Percentiles rank a stretch among this genome's conserved stretches.
phyloP scores from a whole-genome alignment of 1,140 invertebrate genomes.

The Linepithema humile region DNA sequence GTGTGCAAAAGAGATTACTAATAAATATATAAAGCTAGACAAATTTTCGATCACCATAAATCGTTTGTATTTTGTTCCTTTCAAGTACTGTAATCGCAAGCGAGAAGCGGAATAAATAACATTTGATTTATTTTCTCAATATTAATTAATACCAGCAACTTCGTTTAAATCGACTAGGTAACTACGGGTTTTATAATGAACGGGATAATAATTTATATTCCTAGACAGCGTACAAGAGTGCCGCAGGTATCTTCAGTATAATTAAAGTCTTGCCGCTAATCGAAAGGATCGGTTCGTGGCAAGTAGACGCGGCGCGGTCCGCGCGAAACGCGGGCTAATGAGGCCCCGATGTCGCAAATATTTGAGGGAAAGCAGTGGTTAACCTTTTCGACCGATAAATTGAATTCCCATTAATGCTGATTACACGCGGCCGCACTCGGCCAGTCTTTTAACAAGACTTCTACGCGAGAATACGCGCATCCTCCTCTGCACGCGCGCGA shows the following conservation, averaged over 20 bases:
- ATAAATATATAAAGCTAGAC: not conserved
- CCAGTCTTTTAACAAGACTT: slow-evolving; percentile 24
- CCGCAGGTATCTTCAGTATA: not conserved
- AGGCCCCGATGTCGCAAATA: slow-evolving; percentile 57
- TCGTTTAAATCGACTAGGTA: slow-evolving; percentile 16
- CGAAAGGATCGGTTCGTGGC: slow-evolving; percentile 10
- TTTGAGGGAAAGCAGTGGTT: slow-evolving; percentile 57
- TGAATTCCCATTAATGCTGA: slow-evolving; percentile 61
- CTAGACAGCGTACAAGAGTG: not conserved
- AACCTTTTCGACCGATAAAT: slow-evolving; percentile 67
- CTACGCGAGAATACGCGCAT: slow-evolving; percentile 8
- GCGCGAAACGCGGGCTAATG: slow-evolving; percentile 44
- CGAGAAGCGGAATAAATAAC: not conserved
- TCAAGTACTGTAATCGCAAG: not conserved
- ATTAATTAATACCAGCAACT: slow-evolving; percentile 33
- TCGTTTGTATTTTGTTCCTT: not conserved
- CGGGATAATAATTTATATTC: slow-evolving; percentile 51
- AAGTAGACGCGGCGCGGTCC: not conserved
- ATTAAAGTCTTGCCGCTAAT: slow-evolving; percentile 46
- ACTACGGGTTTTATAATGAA: not conserved
- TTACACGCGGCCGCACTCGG: slow-evolving; percentile 34
- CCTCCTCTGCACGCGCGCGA: slow-evolving; percentile 32
- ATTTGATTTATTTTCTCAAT: slow-evolving; percentile 5
- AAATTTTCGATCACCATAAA: not conserved
- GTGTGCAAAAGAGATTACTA: not conserved